Evolutionary conservation across 2,888 invertebrate genomes (phyloP).

Genomic region (Drosophila monieri): DNA sequence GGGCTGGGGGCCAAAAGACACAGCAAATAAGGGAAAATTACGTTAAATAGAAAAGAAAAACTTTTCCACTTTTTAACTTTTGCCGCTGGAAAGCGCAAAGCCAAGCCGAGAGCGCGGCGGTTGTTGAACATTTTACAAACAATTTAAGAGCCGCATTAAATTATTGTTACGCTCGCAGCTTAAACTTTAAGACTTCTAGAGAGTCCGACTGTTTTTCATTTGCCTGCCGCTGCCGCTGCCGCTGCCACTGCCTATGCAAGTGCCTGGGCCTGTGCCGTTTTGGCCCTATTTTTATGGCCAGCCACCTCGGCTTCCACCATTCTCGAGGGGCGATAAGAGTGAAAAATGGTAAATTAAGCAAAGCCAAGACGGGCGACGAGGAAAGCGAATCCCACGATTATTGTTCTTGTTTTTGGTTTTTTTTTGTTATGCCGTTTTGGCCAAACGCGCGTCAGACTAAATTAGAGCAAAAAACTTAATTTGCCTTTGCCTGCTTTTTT

Average conservation of each 20-base stretch:
- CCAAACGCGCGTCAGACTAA: constrained; percentile 72
- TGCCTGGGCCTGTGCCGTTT: constrained; percentile 25
- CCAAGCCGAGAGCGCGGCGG: constrained; percentile 36
- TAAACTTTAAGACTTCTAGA: constrained; percentile 67
- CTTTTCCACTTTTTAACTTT: constrained; percentile 80
- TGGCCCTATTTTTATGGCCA: constrained; percentile 71
- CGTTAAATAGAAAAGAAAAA: constrained; percentile 80
- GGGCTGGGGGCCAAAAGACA: constrained; percentile 32
- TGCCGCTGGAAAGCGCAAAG: constrained; percentile 24
- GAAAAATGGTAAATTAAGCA: constrained; percentile 79
- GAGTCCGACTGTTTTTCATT: constrained; percentile 57
- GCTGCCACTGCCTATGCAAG: neutral
- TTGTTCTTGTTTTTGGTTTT: constrained; percentile 32
- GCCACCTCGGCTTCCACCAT: constrained; percentile 24
- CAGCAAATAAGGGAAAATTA: constrained; percentile 78
- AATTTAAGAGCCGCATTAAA: constrained; percentile 80
- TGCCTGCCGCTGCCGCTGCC: constrained; percentile 26
- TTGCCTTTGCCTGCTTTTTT: constrained; percentile 61
- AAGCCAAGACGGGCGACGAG: constrained; percentile 64
- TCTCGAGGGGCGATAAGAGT: constrained; percentile 70
- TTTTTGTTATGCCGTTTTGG: constrained; percentile 23
- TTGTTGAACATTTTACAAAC: constrained; percentile 75
- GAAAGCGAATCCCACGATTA: constrained; percentile 58
- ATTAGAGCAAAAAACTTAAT: constrained; percentile 79
- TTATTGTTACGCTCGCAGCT: constrained; percentile 75